Conservation (phyloP, 2,797 vertebrate species). For the Sebastes baramenuke region DNA sequence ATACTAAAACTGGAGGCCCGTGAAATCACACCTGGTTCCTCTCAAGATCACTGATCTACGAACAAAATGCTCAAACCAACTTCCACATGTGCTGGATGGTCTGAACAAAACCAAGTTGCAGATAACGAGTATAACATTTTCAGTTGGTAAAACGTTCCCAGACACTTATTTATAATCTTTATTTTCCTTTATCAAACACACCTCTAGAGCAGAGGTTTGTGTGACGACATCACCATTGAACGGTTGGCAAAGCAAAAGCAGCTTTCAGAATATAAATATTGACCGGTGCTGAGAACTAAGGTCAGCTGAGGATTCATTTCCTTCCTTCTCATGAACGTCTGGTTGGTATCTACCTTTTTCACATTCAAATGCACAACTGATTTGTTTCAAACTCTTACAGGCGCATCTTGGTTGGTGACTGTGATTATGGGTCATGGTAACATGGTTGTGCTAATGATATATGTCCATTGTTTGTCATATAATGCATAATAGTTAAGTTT, state of each 20-base stretch:
- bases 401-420: neutral
- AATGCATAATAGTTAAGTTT: neutral
- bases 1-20: conserved; percentile 6
- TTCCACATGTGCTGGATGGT: conserved; percentile 11
- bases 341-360: neutral
- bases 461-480: neutral
- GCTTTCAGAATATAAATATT: conserved; percentile 4
- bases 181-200: neutral
- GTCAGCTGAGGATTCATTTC: neutral
- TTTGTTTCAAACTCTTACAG: neutral
- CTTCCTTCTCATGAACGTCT: conserved; percentile 3
- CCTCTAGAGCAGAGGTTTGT: neutral
- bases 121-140: neutral
- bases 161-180: neutral
- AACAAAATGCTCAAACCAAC: conserved; percentile 9
- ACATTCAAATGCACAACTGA: neutral
- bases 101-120: conserved; percentile 10
- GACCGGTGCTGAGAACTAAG: neutral
- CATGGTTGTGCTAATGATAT: neutral
- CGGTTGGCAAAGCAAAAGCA: neutral
- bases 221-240: neutral
- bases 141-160: neutral
- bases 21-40: conserved; percentile 25
- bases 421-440: neutral
- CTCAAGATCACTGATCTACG: conserved; percentile 14